Percentiles rank a stretch among this genome's conserved stretches.
These are phyloP conservation scores for Rhynchomys soricoides DNA, from an alignment of 2,113 vertebrate genomes.

Conservation along the genomic window DNA sequence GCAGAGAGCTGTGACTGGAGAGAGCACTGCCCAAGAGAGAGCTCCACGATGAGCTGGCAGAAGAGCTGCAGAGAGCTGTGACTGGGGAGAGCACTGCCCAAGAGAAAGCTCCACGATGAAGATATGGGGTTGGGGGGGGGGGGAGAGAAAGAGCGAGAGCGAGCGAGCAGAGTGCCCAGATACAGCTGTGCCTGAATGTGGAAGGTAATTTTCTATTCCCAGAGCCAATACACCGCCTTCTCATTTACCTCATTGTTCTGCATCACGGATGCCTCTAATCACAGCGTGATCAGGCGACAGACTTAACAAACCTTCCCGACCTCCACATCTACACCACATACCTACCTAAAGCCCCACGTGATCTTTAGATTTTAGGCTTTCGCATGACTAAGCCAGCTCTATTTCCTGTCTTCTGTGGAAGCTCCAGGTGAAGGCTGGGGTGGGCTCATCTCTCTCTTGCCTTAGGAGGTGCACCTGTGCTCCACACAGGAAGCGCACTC, in stretches of 20 bases:
- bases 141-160: background rate
- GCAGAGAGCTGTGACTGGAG: background rate
- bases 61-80: background rate
- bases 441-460: background rate
- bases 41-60: background rate
- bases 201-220: fast-evolving
- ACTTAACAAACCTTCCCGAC: background rate
- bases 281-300: background rate
- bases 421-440: background rate
- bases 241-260: background rate
- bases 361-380: background rate
- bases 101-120: background rate
- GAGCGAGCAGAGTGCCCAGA: background rate
- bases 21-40: background rate
- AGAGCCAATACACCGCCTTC: background rate
- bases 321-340: background rate
- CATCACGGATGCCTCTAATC: background rate
- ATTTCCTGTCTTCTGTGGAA: background rate
- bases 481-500: background rate
- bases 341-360: background rate
- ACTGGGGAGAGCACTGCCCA: background rate
- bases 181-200: background rate
- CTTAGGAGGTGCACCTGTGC: background rate
- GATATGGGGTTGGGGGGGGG: background rate
- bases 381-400: background rate